phyloP scores from a whole-genome alignment of 2,113 vertebrate species.

The Nannospalax galili region DNA sequence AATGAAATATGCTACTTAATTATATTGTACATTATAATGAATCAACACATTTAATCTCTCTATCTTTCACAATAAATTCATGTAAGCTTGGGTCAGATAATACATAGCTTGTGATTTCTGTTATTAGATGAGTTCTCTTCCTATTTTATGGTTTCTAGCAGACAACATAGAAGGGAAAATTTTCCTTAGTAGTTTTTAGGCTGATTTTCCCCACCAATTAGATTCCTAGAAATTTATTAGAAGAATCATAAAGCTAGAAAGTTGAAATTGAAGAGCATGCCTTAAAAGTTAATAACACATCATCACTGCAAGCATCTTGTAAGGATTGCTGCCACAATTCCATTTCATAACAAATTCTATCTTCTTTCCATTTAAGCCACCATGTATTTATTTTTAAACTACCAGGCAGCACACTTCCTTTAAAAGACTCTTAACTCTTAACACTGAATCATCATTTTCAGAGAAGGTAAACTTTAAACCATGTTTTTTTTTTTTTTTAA shows the following conservation, averaged over 20 bases:
- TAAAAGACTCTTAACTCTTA: neutral
- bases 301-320: neutral
- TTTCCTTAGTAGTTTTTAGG: neutral
- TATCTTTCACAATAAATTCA: too few relatives aligned
- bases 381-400: neutral
- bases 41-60: too few relatives aligned
- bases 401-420: neutral
- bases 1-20: neutral
- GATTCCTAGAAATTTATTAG: neutral
- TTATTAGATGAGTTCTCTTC: neutral
- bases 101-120: neutral
- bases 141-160: neutral
- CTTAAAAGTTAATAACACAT: neutral
- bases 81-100: neutral
- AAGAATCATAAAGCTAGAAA: neutral
- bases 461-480: neutral
- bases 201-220: neutral
- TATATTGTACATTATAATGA: too few relatives aligned
- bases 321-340: neutral
- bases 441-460: neutral
- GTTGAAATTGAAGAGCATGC: neutral
- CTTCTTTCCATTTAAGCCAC: neutral
- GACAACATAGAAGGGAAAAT: neutral
- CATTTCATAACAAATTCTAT: neutral
- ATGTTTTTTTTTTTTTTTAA: neutral